Conservation (phyloP, 1,140 invertebrate genomes). For the Drosophila setifemur region DNA sequence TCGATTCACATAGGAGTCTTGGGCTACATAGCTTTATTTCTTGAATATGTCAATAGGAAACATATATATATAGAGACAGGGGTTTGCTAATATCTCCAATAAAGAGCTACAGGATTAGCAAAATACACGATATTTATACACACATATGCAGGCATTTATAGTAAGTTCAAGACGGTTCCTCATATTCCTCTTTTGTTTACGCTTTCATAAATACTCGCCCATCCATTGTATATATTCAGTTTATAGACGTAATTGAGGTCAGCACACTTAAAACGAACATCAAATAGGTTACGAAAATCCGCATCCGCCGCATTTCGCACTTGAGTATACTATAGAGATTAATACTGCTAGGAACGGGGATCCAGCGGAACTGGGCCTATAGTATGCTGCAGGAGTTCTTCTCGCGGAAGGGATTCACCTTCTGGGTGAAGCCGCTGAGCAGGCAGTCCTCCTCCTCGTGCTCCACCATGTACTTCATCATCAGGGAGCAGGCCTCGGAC, state of each 20-base stretch:
- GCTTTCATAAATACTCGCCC: conserved; percentile 35
- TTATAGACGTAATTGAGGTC: conserved; percentile 80
- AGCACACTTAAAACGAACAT: conserved; percentile 68
- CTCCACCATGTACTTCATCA: conserved; percentile 95
- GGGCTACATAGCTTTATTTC: conserved; percentile 25
- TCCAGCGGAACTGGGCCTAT: conserved; percentile 82
- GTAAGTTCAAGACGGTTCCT: conserved; percentile 60
- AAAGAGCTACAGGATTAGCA: conserved; percentile 73
- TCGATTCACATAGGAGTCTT: conserved; percentile 8
- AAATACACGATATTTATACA: conserved; percentile 65
- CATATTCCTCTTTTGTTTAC: conserved; percentile 28
- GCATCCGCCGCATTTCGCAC: conserved; percentile 29
- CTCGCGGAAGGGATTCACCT: conserved; percentile 98
- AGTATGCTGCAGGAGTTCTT: conserved; percentile 95
- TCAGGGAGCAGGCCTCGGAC: conserved; percentile 95
- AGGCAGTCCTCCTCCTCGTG: conserved; percentile 97
- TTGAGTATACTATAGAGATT: conserved; percentile 43
- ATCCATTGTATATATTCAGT: conserved; percentile 65
- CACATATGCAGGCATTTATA: conserved; percentile 49
- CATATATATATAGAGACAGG: conserved; percentile 36
- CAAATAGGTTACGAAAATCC: conserved; percentile 52
- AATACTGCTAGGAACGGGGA: conserved; percentile 67
- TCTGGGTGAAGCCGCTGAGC: conserved; percentile 96
- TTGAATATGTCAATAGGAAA: conserved; percentile 60
- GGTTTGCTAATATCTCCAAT: conserved; percentile 56